These are phyloP conservation scores for Marmota flaviventris DNA, from an alignment of 2,113 vertebrate species.

Conservation along the genomic window DNA sequence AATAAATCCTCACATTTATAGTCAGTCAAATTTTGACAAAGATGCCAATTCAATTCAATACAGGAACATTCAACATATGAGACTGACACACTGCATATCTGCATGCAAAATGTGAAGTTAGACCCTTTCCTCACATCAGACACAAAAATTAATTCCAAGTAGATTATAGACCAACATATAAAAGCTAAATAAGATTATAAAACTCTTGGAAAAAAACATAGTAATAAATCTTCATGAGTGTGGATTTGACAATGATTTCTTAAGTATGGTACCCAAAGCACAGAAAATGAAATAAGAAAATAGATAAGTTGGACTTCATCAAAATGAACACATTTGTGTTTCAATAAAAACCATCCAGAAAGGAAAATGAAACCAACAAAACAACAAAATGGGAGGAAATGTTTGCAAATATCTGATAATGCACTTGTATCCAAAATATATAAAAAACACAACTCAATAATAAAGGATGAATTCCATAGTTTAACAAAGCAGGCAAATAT, in stretches of 20 bases:
- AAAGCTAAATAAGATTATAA: background rate
- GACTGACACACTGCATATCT: background rate
- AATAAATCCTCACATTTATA: background rate
- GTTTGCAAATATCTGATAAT: background rate
- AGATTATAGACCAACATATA: background rate
- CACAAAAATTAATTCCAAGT: background rate
- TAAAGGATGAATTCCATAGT: background rate
- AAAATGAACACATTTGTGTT: background rate
- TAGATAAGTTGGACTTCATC: background rate
- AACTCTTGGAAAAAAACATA: conserved; percentile 33
- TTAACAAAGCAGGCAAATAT: background rate
- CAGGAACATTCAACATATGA: background rate
- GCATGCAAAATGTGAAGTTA: background rate
- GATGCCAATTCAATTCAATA: background rate
- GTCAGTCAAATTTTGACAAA: background rate
- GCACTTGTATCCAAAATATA: background rate
- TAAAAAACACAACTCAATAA: conserved; percentile 42
- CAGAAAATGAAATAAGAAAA: background rate
- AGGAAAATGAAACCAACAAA: background rate
- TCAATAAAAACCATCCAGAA: conserved; percentile 32
- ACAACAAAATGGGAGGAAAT: too few relatives aligned
- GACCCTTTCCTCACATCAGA: background rate
- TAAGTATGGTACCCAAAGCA: too few relatives aligned
- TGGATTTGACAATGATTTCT: conserved; percentile 36
- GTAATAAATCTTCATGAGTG: background rate